These are phyloP conservation scores for Dinocampus coccinellae DNA, from an alignment of 2,888 invertebrate species.

Conservation along the genomic window DNA sequence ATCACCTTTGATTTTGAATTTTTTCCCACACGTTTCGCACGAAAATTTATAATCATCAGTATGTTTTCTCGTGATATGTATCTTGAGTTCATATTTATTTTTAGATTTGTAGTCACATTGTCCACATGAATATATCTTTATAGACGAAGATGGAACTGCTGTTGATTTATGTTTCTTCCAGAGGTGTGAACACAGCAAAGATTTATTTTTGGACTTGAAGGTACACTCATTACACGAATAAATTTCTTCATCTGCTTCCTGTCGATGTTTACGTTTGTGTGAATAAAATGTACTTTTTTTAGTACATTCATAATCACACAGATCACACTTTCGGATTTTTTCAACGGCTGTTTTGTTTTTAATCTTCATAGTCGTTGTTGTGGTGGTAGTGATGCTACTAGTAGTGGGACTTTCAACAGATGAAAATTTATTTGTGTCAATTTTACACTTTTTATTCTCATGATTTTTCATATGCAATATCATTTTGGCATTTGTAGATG, in stretches of 20 bases:
- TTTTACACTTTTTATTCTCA: background rate
- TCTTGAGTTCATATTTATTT: conserved; percentile 59
- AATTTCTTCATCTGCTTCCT: conserved; percentile 42
- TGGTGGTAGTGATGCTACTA: background rate
- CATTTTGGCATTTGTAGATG: background rate
- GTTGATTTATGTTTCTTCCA: conserved; percentile 57
- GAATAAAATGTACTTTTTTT: conserved; percentile 61
- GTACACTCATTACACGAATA: conserved; percentile 61
- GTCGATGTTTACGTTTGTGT: conserved; percentile 57
- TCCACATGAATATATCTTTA: conserved; percentile 50
- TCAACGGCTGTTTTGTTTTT: conserved; percentile 5
- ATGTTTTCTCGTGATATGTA: conserved; percentile 54
- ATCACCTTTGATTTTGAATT: conserved; percentile 48
- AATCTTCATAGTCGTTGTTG: background rate
- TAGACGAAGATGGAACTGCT: conserved; percentile 33
- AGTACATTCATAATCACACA: conserved; percentile 59
- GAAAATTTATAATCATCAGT: conserved; percentile 46
- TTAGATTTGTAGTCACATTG: conserved; percentile 59
- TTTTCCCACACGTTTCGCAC: conserved; percentile 46
- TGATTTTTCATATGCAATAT: conserved; percentile 9
- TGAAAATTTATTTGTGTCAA: background rate
- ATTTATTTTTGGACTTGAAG: conserved; percentile 60
- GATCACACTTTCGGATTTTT: conserved; percentile 48
- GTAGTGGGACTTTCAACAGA: background rate
- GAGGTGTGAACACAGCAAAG: conserved; percentile 62